Conservation (phyloP, 2,797 vertebrate species). For the Onychomys leucogaster region DNA sequence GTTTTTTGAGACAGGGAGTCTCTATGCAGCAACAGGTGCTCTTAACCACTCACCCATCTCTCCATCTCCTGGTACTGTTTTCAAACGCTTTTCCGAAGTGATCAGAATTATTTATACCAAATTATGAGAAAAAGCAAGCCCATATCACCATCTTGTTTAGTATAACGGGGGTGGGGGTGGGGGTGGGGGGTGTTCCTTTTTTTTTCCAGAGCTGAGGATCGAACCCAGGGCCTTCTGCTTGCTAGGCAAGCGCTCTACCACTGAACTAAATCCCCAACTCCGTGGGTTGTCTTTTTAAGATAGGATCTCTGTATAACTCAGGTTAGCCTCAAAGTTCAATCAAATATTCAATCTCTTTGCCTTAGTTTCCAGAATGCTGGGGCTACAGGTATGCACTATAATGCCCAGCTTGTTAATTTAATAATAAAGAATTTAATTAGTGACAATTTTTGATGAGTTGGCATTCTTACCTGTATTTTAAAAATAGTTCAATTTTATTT, state of each 20-base stretch:
- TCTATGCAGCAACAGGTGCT: too few relatives aligned
- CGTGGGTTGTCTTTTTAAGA: neutral
- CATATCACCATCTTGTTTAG: slow-evolving; percentile 20
- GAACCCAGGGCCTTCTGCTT: too few relatives aligned
- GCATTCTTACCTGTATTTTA: slow-evolving; percentile 9
- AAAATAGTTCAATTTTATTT: neutral
- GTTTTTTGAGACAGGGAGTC: too few relatives aligned
- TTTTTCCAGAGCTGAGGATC: too few relatives aligned
- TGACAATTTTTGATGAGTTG: slow-evolving; percentile 10
- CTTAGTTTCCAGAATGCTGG: neutral
- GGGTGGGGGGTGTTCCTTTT: too few relatives aligned
- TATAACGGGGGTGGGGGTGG: neutral
- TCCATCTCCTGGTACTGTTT: too few relatives aligned
- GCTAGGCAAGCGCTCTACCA: too few relatives aligned
- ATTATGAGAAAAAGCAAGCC: slow-evolving; percentile 41
- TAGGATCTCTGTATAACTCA: neutral
- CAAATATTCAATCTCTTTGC: neutral
- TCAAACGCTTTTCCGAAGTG: neutral
- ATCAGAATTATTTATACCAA: slow-evolving; percentile 41
- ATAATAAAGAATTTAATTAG: too few relatives aligned
- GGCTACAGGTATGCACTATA: neutral
- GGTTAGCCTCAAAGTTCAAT: neutral
- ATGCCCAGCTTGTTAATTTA: neutral
- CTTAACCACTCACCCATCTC: too few relatives aligned
- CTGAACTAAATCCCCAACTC: too few relatives aligned